phyloP scores from a whole-genome alignment of 2,113 vertebrate genomes.

The Corythaeola cristata region DNA sequence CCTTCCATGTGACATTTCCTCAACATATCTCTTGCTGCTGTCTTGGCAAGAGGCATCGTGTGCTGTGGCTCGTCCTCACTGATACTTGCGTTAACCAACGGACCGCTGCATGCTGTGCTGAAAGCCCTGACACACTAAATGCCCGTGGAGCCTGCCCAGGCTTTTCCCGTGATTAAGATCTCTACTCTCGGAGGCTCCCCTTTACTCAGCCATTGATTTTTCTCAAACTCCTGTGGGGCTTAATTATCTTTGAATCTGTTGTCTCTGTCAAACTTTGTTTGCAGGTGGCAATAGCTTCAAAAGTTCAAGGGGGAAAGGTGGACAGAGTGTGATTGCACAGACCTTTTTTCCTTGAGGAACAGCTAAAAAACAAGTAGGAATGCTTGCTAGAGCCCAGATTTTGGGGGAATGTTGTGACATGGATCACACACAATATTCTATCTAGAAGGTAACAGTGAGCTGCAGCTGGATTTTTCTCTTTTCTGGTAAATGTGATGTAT shows the following conservation, averaged over 20 bases:
- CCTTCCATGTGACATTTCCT: neutral
- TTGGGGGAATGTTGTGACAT: neutral
- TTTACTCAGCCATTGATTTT: neutral
- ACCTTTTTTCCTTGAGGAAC: neutral
- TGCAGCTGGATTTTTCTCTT: neutral
- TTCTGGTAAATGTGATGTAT: neutral
- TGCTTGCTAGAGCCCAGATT: neutral
- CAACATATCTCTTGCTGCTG: neutral
- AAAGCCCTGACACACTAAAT: neutral
- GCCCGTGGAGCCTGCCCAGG: neutral
- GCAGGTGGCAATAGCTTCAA: neutral
- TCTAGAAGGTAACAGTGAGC: neutral
- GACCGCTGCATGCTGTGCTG: neutral
- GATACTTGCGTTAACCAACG: accelerated
- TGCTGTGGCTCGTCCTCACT: neutral
- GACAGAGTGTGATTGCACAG: slow-evolving; percentile 7
- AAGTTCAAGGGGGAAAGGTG: neutral
- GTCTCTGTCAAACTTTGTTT: neutral
- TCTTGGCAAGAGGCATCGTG: neutral
- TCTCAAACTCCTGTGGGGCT: neutral
- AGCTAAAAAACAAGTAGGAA: neutral
- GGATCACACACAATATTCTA: neutral
- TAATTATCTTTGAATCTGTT: neutral
- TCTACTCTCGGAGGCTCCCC: neutral
- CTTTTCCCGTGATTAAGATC: neutral